phyloP scores from a whole-genome alignment of 2,113 vertebrate genomes.

The Dermatemys mawii region DNA sequence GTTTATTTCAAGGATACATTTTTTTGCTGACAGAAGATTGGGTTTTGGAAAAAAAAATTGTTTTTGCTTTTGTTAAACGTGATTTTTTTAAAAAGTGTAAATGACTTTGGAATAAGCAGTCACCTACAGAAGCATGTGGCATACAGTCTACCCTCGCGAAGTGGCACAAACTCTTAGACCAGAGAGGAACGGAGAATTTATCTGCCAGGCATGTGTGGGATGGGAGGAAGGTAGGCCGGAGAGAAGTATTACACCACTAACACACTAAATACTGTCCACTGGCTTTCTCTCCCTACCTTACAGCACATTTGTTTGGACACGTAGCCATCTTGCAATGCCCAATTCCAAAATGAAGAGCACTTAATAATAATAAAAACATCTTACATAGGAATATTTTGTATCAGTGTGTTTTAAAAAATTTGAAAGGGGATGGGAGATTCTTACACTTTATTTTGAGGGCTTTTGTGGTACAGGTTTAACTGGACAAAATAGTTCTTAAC shows the following conservation, averaged over 20 bases:
- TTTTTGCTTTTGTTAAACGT: neutral
- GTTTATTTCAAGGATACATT: neutral
- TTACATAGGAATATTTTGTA: neutral
- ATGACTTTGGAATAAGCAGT: neutral
- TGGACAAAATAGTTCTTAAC: accelerated
- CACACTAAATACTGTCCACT: neutral
- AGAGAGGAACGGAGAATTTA: neutral
- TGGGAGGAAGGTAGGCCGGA: neutral
- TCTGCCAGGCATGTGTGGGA: neutral
- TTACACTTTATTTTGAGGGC: neutral
- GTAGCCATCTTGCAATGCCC: neutral
- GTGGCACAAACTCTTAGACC: neutral
- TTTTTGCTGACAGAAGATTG: neutral
- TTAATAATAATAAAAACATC: neutral
- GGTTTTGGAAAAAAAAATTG: neutral
- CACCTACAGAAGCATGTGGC: accelerated
- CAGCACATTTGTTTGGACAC: neutral
- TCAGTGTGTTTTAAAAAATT: neutral
- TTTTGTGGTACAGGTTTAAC: neutral
- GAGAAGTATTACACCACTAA: neutral
- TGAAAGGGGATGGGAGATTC: neutral
- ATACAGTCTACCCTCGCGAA: neutral
- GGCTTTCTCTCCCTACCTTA: neutral
- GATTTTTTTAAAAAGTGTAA: neutral
- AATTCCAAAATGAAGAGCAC: neutral